Evolutionary conservation across 2,113 vertebrate genomes (phyloP).

Genomic region (Neolamprologus kungweensis): DNA sequence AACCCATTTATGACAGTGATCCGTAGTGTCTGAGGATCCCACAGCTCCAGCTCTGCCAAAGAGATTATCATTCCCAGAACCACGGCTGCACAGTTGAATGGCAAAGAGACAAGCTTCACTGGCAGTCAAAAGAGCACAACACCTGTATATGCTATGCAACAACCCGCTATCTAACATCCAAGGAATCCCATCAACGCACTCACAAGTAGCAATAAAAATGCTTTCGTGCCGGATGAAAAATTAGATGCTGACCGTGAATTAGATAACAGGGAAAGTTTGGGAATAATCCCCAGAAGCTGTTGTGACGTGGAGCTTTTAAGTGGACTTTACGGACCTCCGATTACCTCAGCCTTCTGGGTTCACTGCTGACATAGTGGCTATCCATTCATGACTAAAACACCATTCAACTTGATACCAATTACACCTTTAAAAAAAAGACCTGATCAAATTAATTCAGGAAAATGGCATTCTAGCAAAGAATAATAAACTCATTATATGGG

Average conservation of each 20-base stretch:
- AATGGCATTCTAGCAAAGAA: conserved; percentile 66
- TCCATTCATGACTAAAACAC: conserved; percentile 54
- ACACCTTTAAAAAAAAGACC: conserved; percentile 3
- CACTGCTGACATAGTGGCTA: conserved; percentile 23
- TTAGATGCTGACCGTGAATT: not conserved
- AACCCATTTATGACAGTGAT: conserved; percentile 49
- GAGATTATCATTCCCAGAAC: conserved; percentile 52
- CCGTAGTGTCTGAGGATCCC: conserved; percentile 36
- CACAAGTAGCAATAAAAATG: conserved; percentile 9
- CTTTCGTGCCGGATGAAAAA: not conserved
- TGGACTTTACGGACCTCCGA: not conserved
- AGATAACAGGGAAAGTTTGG: not conserved
- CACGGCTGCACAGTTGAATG: conserved; percentile 25
- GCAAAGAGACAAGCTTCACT: conserved; percentile 42
- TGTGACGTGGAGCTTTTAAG: not conserved
- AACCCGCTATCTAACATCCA: not conserved
- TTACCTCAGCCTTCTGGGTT: conserved; percentile 26
- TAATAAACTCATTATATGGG: conserved; percentile 72
- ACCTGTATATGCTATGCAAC: conserved; percentile 43
- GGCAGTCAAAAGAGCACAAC: conserved; percentile 52
- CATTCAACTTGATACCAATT: conserved; percentile 52
- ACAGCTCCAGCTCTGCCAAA: conserved; percentile 41
- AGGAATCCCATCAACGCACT: conserved; percentile 3
- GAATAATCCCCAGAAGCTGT: not conserved
- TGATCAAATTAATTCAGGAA: conserved; percentile 56